These are phyloP conservation scores for Microtus oregoni DNA, from an alignment of 2,113 vertebrate genomes.

Conservation along the genomic window DNA sequence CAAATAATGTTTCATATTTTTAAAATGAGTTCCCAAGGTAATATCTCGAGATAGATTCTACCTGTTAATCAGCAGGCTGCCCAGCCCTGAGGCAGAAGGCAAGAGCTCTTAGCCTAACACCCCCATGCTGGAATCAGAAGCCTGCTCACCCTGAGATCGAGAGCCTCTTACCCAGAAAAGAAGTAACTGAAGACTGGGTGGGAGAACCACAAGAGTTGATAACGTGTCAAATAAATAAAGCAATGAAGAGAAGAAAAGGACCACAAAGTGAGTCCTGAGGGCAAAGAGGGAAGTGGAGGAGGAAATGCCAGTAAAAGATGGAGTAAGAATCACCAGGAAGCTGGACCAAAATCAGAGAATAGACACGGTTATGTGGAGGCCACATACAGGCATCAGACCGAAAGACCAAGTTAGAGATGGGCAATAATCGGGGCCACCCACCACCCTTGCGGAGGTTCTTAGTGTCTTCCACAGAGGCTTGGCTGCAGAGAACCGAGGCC, in stretches of 20 bases:
- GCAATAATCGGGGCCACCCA: neutral
- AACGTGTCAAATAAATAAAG: neutral
- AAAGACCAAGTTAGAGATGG: neutral
- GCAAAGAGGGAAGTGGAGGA: neutral
- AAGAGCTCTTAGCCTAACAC: neutral
- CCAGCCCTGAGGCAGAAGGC: slow-evolving; percentile 78
- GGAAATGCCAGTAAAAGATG: neutral
- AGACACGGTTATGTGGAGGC: neutral
- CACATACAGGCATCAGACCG: fast-evolving
- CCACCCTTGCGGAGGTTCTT: neutral
- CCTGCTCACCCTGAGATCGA: neutral
- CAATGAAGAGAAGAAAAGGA: neutral
- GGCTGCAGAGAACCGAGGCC: neutral
- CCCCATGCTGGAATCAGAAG: neutral
- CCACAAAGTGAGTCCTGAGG: neutral
- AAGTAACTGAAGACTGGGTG: neutral
- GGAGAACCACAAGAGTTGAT: neutral
- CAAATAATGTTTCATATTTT: slow-evolving; percentile 58
- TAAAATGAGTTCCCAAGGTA: slow-evolving; percentile 88
- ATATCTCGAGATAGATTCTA: slow-evolving; percentile 87
- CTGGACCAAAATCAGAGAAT: neutral
- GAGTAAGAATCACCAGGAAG: neutral
- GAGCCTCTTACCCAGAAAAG: neutral
- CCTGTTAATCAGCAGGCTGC: slow-evolving; percentile 90
- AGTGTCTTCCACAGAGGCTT: neutral